These are phyloP conservation scores for Oreochromis mossambicus DNA, from an alignment of 2,797 vertebrate genomes.

Conservation along the genomic window DNA sequence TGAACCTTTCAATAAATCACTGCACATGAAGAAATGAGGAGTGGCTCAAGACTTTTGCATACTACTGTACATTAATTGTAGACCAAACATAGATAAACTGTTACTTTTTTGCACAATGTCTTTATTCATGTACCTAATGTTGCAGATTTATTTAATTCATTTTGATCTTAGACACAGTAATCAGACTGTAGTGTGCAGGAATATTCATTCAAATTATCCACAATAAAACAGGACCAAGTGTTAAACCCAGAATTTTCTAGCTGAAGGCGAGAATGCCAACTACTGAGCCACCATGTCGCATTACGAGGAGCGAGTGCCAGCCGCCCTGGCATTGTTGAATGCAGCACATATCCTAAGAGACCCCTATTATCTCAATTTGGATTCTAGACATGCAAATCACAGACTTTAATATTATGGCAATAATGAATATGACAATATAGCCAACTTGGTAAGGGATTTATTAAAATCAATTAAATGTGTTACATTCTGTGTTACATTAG, in stretches of 20 bases:
- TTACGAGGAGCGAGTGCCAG: background rate
- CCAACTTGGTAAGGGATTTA: constrained; percentile 14
- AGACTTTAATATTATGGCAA: constrained; percentile 9
- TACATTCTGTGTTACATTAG: constrained; percentile 4
- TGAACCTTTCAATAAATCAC: background rate
- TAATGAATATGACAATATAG: constrained; percentile 29
- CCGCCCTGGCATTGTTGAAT: background rate
- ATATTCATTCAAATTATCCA: background rate
- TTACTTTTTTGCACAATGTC: background rate
- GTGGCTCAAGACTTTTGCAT: background rate
- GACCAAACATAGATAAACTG: background rate
- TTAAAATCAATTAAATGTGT: constrained; percentile 24
- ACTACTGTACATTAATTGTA: background rate
- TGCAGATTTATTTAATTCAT: background rate
- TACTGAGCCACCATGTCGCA: background rate
- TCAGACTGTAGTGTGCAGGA: background rate
- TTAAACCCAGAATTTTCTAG: background rate
- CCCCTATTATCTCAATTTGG: constrained; percentile 18
- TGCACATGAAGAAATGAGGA: background rate
- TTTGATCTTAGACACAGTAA: background rate
- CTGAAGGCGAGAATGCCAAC: background rate
- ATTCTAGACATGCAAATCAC: constrained; percentile 13
- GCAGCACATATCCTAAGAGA: constrained; percentile 3
- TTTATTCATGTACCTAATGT: background rate
- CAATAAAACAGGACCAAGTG: background rate